Evolutionary conservation across 2,797 vertebrate species (phyloP).

Genomic region (Sphenopsis melanotis): DNA sequence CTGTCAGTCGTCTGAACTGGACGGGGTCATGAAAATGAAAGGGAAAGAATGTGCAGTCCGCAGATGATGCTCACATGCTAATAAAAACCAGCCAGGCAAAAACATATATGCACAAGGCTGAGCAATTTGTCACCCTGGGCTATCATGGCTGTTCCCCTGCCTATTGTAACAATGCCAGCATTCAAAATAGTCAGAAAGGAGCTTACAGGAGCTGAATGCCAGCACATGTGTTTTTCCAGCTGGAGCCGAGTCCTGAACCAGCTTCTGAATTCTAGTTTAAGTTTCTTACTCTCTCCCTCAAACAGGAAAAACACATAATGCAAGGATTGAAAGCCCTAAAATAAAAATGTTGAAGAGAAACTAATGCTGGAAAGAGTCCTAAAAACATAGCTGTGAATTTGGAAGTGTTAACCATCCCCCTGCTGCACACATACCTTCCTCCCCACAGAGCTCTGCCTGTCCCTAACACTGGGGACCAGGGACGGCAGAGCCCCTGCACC

Average conservation of each 20-base stretch:
- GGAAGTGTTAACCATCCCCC: constrained; percentile 7
- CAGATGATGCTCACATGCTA: constrained; percentile 50
- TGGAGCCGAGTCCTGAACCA: constrained; percentile 57
- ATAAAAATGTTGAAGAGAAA: constrained; percentile 61
- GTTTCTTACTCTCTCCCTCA: constrained; percentile 61
- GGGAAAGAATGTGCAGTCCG: background rate
- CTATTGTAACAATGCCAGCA: constrained; percentile 67
- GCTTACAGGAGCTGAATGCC: constrained; percentile 66
- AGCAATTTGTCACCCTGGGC: constrained; percentile 68
- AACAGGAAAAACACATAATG: constrained; percentile 66
- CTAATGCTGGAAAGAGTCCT: constrained; percentile 51
- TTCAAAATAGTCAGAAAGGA: constrained; percentile 70
- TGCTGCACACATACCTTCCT: constrained; percentile 48
- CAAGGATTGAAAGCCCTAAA: constrained; percentile 56
- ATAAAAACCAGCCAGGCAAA: constrained; percentile 66
- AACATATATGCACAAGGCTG: constrained; percentile 62
- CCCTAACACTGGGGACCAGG: rapidly evolving
- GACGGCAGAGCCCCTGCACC: rapidly evolving
- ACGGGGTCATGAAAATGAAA: background rate
- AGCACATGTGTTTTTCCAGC: constrained; percentile 71
- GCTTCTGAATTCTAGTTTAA: constrained; percentile 68
- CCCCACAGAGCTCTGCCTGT: background rate
- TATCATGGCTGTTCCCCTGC: constrained; percentile 67
- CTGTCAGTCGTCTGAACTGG: background rate
- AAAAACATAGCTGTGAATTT: constrained; percentile 9